phyloP scores from a whole-genome alignment of 2,113 vertebrate genomes.

The Mastomys natalensis region DNA sequence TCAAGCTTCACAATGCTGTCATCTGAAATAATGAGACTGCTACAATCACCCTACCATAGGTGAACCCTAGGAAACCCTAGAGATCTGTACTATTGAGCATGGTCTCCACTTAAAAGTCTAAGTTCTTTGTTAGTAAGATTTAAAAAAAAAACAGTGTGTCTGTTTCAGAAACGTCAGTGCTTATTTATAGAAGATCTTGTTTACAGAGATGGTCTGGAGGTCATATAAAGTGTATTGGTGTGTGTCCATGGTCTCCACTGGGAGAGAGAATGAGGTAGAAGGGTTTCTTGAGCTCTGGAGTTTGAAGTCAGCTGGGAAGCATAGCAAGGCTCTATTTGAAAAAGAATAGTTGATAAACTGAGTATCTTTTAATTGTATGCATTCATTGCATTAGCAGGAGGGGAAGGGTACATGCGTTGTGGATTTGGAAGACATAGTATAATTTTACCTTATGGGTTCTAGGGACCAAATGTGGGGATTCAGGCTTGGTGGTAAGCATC shows the following conservation, averaged over 20 bases:
- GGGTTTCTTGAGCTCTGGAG: not conserved
- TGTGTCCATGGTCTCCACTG: not conserved
- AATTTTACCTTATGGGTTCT: not conserved
- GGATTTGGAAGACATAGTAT: not conserved
- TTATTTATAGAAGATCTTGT: constrained; percentile 10
- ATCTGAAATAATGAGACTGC: not conserved
- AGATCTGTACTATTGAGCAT: not conserved
- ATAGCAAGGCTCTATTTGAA: not conserved
- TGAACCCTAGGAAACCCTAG: not conserved
- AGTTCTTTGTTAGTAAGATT: not conserved
- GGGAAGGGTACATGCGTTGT: not conserved
- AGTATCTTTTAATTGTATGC: not conserved
- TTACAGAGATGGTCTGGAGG: not conserved
- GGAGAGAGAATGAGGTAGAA: not conserved
- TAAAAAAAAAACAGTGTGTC: not conserved
- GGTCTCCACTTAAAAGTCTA: not conserved
- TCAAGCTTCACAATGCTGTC: not conserved
- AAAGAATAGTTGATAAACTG: not conserved
- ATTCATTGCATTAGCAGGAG: not conserved
- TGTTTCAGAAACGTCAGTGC: constrained; percentile 41
- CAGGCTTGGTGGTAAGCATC: not conserved
- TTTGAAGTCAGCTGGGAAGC: not conserved
- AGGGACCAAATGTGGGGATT: not conserved
- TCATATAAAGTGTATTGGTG: too few species aligned
- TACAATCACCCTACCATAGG: not conserved